These are phyloP conservation scores for Drosophila nr. perissopoda DNA, from an alignment of 2,888 invertebrate species.

Conservation along the genomic window DNA sequence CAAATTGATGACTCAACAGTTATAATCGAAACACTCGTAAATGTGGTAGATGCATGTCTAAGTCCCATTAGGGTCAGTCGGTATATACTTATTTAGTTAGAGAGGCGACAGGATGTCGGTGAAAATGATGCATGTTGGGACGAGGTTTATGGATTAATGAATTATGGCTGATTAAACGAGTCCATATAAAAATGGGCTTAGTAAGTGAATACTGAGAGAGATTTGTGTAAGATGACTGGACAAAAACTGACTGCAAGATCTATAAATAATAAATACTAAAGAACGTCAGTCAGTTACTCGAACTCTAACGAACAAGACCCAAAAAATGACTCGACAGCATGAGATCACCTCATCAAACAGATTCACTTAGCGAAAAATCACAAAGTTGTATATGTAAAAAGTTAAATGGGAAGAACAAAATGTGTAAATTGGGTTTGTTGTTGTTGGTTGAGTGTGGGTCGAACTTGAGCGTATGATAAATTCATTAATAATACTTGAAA, in stretches of 20 bases:
- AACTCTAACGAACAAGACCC: constrained; percentile 15
- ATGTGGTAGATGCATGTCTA: constrained; percentile 66
- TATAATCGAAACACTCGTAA: constrained; percentile 23
- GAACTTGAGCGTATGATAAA: constrained; percentile 11
- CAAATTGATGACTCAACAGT: constrained; percentile 62
- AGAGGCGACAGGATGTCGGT: constrained; percentile 56
- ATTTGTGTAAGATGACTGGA: constrained; percentile 26
- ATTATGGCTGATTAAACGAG: constrained; percentile 7
- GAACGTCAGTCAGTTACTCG: constrained; percentile 19
- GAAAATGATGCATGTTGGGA: constrained; percentile 29
- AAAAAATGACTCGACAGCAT: constrained; percentile 32
- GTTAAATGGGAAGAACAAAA: constrained; percentile 4
- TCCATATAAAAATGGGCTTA: not conserved
- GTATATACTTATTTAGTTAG: constrained; percentile 10
- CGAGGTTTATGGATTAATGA: constrained; percentile 30
- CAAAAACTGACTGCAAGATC: constrained; percentile 31
- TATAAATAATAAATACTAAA: constrained; percentile 57
- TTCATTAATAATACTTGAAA: constrained; percentile 8
- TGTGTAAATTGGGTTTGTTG: constrained; percentile 9
- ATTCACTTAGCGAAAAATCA: constrained; percentile 5
- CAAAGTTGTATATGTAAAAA: constrained; percentile 21
- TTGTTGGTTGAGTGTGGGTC: constrained; percentile 10
- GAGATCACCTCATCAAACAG: constrained; percentile 38
- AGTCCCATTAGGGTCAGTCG: constrained; percentile 66
- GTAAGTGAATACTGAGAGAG: constrained; percentile 1